Conservation (phyloP, 2,797 vertebrate species). For the Enteromius treurensis region DNA sequence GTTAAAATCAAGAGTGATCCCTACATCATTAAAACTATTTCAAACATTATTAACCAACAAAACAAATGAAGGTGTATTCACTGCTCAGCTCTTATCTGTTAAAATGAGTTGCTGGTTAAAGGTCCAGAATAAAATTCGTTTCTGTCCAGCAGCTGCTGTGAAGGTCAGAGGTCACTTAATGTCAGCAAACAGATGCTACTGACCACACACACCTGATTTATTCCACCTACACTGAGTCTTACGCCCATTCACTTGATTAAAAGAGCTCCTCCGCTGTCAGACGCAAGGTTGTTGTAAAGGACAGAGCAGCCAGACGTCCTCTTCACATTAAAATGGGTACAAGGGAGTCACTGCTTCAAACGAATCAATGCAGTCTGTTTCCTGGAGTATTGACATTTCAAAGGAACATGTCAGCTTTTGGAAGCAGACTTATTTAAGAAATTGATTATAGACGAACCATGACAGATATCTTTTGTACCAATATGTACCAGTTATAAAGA, state of each 20-base stretch:
- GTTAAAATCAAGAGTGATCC: not conserved
- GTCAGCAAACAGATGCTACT: slow-evolving; percentile 31
- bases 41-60: slow-evolving; percentile 12
- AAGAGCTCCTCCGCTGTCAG: slow-evolving; percentile 28
- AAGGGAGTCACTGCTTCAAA: slow-evolving; percentile 19
- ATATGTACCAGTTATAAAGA: no score
- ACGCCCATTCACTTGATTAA: slow-evolving; percentile 48
- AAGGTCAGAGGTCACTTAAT: not conserved
- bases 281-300: slow-evolving; percentile 20
- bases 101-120: slow-evolving; percentile 21
- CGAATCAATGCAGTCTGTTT: slow-evolving; percentile 11
- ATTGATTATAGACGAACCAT: not conserved
- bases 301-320: slow-evolving; percentile 33
- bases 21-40: not conserved
- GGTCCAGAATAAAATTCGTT: not conserved
- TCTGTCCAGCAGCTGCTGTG: slow-evolving; percentile 42
- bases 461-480: not conserved
- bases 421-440: not conserved
- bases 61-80: not conserved
- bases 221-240: slow-evolving; percentile 8
- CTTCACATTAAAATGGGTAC: slow-evolving; percentile 26
- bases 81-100: slow-evolving; percentile 1
- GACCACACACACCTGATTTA: slow-evolving; percentile 31
- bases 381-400: slow-evolving; percentile 1
- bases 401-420: not conserved